Evolutionary conservation across 2,888 invertebrate species (phyloP), one percentile per base, ranked within the genome.

Genomic region (Adelphocoris suturalis): DNA sequence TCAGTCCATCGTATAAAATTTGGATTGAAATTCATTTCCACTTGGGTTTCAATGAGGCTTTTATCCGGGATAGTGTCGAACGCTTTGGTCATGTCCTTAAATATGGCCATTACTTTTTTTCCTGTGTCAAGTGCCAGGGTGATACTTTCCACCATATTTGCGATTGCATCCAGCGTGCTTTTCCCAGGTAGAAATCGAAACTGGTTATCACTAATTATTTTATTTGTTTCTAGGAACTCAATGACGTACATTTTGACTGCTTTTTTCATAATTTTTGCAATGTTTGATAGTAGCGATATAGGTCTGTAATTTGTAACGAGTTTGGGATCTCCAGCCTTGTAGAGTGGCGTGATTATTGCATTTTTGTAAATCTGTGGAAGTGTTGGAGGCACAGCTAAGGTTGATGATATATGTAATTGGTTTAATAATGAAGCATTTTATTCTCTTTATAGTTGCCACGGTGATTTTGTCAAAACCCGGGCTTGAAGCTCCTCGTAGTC

Each of bases 21-120:
- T 7, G 52, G 3, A 52, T 14, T 1, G 12, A 14, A 14, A 52
- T 52, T 16, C 2, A 11, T 7, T 3, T 13, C 11, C 19, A 48
- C 48, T 11, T 57, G n/a, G 12, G 81, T 81, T 19, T 89, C 16
- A 19, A 89, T 19, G 23, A 89, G 57, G 27, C 55, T 52, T 14
- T 55, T 55, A 37, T 89, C 81, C 16, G 89, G 89, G 0, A 57
- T 27, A 0, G 89, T 89, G 57, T 89, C 89, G 28, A 80, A 89
- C 28, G 81, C 89, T 81, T 89, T 89, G 16, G 81, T 89, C 61
- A 81, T 52, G 81, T 81, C 89, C 80, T 89, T 81, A 27, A 37
- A 89, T 37, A 89, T 57, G 13, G 81, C 81, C n/a, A 89, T 3
- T 55, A 89, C 89, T 57, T 89, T 89, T 81, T 89, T 55, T 28